Evolutionary conservation across 2,888 invertebrate genomes (phyloP).

Genomic region (Neoascia interrupta): DNA sequence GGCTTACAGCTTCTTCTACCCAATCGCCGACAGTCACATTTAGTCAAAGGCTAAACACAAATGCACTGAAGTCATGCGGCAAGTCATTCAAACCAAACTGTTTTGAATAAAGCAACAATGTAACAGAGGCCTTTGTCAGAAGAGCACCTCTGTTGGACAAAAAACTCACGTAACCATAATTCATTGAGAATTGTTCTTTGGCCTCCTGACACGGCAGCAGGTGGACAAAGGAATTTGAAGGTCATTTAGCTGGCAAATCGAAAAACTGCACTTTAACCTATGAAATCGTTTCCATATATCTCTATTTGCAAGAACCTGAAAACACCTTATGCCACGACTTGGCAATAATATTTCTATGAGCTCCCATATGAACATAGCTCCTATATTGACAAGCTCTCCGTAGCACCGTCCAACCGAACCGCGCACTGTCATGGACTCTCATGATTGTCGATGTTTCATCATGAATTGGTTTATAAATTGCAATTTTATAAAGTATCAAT

Average conservation of each 20-base stretch:
- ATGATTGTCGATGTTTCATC: conserved; percentile 60
- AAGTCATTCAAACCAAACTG: no score
- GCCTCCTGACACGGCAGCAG: conserved; percentile 34
- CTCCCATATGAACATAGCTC: conserved; percentile 22
- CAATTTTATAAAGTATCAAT: conserved; percentile 67
- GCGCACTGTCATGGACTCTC: conserved; percentile 46
- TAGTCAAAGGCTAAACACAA: no score
- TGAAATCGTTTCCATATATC: conserved; percentile 11
- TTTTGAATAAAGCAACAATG: no score
- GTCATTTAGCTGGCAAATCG: conserved; percentile 58
- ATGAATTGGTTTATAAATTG: conserved; percentile 61
- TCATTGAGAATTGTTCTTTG: conserved; percentile 37
- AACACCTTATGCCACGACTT: conserved; percentile 55
- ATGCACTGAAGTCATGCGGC: no score
- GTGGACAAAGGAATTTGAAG: conserved; percentile 64
- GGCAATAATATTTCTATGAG: conserved; percentile 44
- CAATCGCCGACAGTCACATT: no score
- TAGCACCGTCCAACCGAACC: not conserved
- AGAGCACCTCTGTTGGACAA: no score
- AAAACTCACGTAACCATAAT: no score
- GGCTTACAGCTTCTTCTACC: no score
- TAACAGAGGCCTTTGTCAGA: no score
- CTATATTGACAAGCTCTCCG: conserved; percentile 19
- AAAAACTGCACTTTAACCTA: conserved; percentile 64
- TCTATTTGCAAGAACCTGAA: conserved; percentile 14